Conservation (phyloP, 2,113 vertebrate species). For the Vireo altiloquus region DNA sequence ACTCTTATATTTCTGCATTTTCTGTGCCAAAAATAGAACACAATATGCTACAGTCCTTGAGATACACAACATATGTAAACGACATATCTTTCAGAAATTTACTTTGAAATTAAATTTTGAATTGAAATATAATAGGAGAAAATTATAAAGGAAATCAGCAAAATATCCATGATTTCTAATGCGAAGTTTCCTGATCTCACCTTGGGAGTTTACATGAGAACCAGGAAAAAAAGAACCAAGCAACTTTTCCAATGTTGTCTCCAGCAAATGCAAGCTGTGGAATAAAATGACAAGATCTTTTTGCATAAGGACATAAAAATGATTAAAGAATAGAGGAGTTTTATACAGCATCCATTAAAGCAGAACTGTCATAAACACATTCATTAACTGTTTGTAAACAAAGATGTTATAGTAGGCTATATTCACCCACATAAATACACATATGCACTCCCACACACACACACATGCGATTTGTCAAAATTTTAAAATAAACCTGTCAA, state of each 20-base stretch:
- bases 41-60: neutral
- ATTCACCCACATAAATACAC: neutral
- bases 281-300: neutral
- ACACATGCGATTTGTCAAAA: neutral
- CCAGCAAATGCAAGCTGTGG: neutral
- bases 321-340: neutral
- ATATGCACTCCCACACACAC: too few relatives aligned
- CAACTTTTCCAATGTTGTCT: neutral
- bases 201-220: neutral
- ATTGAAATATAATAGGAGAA: neutral
- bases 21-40: neutral
- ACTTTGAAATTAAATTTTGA: neutral
- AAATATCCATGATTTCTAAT: neutral
- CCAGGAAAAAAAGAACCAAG: neutral
- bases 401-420: neutral
- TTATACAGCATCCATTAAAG: neutral
- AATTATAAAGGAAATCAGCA: neutral
- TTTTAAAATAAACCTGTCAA: neutral
- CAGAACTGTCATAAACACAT: neutral
- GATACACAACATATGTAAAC: neutral
- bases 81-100: neutral
- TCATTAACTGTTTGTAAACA: neutral
- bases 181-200: neutral
- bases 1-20: neutral
- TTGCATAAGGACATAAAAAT: neutral